phyloP scores from a whole-genome alignment of 2,797 vertebrate genomes.

The Triplophysa yarkandensis region DNA sequence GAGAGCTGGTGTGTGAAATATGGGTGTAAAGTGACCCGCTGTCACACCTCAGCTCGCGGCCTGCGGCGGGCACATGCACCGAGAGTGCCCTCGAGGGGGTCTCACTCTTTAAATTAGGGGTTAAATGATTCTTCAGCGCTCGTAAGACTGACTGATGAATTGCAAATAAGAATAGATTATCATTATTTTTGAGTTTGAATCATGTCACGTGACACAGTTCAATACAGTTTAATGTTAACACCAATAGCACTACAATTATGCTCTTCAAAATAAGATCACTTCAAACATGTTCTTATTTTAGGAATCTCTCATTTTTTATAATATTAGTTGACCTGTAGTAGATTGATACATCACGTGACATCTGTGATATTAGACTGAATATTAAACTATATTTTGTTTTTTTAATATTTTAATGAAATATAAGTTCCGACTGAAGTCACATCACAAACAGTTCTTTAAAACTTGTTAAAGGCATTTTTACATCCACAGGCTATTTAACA shows the following conservation, averaged over 20 bases:
- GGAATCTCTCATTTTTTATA: too few species aligned
- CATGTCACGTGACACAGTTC: not conserved
- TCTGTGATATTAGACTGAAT: not conserved
- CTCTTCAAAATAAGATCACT: not conserved
- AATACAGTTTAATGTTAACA: not conserved
- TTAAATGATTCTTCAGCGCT: not conserved
- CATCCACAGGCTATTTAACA: constrained; percentile 11
- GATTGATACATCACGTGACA: constrained; percentile 14
- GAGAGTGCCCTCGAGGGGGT: not conserved
- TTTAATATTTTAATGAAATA: too few species aligned
- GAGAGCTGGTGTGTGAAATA: constrained; percentile 40
- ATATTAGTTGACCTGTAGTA: too few species aligned
- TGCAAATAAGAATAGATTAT: not conserved
- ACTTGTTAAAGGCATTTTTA: not conserved
- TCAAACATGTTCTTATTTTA: not conserved
- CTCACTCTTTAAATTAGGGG: too few species aligned
- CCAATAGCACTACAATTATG: not conserved
- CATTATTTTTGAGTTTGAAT: too few species aligned
- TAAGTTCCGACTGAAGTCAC: not conserved
- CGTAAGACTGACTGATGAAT: not conserved
- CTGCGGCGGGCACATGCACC: too few species aligned
- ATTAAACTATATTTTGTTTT: too few species aligned
- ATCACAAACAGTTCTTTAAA: not conserved
- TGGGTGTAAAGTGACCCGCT: constrained; percentile 22
- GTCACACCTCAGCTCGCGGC: constrained; percentile 19